These are phyloP conservation scores for Corythaeola cristata DNA, from an alignment of 2,113 vertebrate genomes.

Conservation along the genomic window DNA sequence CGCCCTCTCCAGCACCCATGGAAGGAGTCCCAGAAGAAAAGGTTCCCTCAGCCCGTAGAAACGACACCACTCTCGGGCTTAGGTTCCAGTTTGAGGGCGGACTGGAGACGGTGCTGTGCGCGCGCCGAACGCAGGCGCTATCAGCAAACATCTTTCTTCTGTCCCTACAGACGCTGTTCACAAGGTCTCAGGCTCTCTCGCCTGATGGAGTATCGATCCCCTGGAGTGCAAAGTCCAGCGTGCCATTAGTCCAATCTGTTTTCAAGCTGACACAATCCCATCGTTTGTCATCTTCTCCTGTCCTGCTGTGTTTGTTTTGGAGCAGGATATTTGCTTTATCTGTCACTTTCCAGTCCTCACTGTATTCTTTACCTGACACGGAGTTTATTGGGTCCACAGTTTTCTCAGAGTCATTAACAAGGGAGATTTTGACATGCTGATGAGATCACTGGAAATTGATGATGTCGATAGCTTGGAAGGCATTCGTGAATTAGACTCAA, in stretches of 20 bases:
- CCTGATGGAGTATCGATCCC: constrained; percentile 79
- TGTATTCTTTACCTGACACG: constrained; percentile 28
- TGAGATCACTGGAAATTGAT: neutral
- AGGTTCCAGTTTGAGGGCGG: accelerated
- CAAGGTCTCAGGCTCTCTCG: constrained; percentile 45
- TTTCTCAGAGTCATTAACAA: constrained; percentile 68
- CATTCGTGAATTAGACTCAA: neutral
- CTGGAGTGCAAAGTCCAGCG: constrained; percentile 74
- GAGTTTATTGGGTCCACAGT: constrained; percentile 36
- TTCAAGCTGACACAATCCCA: constrained; percentile 79
- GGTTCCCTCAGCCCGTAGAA: neutral
- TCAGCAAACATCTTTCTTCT: constrained; percentile 14
- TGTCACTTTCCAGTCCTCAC: constrained; percentile 67
- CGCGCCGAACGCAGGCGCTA: neutral
- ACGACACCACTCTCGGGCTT: neutral
- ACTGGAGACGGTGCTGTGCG: neutral
- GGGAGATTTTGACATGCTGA: constrained; percentile 12
- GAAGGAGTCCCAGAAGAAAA: too few species aligned
- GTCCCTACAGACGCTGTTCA: constrained; percentile 22
- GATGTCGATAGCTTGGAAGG: neutral
- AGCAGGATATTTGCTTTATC: constrained; percentile 75
- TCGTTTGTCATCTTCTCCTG: constrained; percentile 88
- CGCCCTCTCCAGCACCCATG: accelerated
- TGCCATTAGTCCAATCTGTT: constrained; percentile 77
- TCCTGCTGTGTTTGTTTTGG: constrained; percentile 89